Evolutionary conservation across 2,113 vertebrate genomes (phyloP).

Genomic region (Gorsachius goisagi): DNA sequence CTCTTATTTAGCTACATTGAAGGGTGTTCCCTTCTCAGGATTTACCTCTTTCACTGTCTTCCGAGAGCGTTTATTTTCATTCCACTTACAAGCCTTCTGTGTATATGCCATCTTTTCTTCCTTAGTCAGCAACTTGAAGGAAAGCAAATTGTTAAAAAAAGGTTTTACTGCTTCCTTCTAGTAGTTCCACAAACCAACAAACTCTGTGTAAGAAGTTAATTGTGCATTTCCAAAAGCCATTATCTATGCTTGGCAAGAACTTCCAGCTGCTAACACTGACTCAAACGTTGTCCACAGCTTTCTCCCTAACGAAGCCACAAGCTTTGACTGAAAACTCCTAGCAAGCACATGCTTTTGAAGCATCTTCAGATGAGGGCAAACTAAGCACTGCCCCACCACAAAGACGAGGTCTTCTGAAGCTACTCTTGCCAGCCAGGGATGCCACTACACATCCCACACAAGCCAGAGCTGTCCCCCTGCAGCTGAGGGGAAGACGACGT

Average conservation of each 20-base stretch:
- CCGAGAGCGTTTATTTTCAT: background rate
- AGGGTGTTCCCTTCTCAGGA: background rate
- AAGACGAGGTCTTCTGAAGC: no score
- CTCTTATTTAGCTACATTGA: background rate
- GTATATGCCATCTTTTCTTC: conserved; percentile 64
- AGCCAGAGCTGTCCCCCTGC: rapidly evolving
- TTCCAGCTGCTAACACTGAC: background rate
- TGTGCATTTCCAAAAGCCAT: background rate
- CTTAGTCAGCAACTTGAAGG: conserved; percentile 54
- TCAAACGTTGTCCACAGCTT: background rate
- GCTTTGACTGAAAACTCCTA: background rate
- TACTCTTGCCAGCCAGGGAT: background rate
- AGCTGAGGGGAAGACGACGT: rapidly evolving
- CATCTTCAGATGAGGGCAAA: rapidly evolving
- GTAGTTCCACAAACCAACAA: background rate
- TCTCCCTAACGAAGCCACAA: rapidly evolving
- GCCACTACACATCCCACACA: rapidly evolving
- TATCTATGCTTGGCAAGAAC: background rate
- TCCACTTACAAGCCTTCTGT: conserved; percentile 70
- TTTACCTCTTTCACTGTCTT: conserved; percentile 50
- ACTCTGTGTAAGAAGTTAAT: rapidly evolving
- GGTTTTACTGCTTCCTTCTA: background rate
- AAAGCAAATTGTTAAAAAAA: background rate
- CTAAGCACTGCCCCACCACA: background rate
- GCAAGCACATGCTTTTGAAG: rapidly evolving